phyloP scores from a whole-genome alignment of 2,888 invertebrate genomes.

The Machimus atricapillus region DNA sequence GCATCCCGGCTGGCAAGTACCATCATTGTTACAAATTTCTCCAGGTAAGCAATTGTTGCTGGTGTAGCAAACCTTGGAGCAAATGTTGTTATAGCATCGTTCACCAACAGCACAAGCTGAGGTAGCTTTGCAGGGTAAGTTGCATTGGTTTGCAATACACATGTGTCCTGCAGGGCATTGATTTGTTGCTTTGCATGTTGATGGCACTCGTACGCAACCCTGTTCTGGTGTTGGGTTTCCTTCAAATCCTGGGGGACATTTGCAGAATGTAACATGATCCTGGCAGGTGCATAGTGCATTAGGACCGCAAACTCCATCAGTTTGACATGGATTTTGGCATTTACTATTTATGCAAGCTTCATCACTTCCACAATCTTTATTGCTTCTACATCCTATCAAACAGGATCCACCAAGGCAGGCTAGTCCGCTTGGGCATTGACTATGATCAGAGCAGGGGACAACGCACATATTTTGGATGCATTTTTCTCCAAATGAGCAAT shows the following conservation, averaged over 20 bases:
- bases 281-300: constrained; percentile 81
- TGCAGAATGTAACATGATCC: constrained; percentile 78
- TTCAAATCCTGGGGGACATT: constrained; percentile 84
- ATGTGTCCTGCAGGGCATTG: constrained; percentile 80
- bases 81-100: constrained; percentile 78
- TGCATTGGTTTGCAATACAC: constrained; percentile 81
- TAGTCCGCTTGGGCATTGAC: constrained; percentile 79
- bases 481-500: constrained; percentile 80
- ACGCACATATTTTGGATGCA: constrained; percentile 81
- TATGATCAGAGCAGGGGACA: constrained; percentile 80
- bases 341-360: constrained; percentile 85
- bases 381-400: constrained; percentile 82
- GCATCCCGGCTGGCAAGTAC: constrained; percentile 84
- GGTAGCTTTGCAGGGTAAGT: constrained; percentile 77
- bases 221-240: constrained; percentile 88
- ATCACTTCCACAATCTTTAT: constrained; percentile 77
- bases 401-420: constrained; percentile 84
- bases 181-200: constrained; percentile 70
- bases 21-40: constrained; percentile 81
- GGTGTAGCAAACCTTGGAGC: constrained; percentile 85
- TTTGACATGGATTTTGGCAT: constrained; percentile 83
- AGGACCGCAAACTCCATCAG: constrained; percentile 79
- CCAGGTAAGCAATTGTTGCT: constrained; percentile 90
- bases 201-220: constrained; percentile 85
- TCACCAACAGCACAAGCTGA: constrained; percentile 83